Evolutionary conservation across 2,113 vertebrate genomes (phyloP).

Genomic region (Halichoerus grypus): DNA sequence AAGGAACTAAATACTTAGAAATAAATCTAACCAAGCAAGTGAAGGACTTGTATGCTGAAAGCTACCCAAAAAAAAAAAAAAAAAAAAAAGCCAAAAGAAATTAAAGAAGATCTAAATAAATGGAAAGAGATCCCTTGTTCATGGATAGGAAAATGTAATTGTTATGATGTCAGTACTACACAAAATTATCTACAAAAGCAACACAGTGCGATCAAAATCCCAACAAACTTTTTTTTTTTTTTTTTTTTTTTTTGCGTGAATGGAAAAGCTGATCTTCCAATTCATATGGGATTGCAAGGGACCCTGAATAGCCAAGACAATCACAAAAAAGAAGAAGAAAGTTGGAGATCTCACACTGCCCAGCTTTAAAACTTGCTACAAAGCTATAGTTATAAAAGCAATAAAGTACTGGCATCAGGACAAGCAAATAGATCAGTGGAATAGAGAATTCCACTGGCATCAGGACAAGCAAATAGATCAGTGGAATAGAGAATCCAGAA

Average conservation of each 20-base stretch:
- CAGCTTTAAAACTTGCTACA: neutral
- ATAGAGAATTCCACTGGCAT: neutral
- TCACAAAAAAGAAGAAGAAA: neutral
- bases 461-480: neutral
- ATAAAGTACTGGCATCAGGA: neutral
- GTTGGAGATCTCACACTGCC: neutral
- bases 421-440: neutral
- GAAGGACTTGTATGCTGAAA: neutral
- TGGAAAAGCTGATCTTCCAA: neutral
- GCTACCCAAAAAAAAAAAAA: neutral
- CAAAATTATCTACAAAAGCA: neutral
- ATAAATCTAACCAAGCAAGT: neutral
- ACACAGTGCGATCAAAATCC: neutral
- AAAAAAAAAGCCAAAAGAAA: neutral
- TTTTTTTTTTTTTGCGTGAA: neutral
- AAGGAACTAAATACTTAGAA: neutral
- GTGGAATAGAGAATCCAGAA: neutral
- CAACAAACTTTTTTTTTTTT: neutral
- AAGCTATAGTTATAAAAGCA: neutral
- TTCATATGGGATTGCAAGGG: neutral
- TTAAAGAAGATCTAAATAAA: neutral
- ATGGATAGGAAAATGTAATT: neutral
- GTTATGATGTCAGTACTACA: neutral
- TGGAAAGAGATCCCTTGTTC: neutral
- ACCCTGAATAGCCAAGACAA: rapidly evolving